Evolutionary conservation across 1,140 invertebrate genomes (phyloP).

Genomic region (Lucilia sericata): DNA sequence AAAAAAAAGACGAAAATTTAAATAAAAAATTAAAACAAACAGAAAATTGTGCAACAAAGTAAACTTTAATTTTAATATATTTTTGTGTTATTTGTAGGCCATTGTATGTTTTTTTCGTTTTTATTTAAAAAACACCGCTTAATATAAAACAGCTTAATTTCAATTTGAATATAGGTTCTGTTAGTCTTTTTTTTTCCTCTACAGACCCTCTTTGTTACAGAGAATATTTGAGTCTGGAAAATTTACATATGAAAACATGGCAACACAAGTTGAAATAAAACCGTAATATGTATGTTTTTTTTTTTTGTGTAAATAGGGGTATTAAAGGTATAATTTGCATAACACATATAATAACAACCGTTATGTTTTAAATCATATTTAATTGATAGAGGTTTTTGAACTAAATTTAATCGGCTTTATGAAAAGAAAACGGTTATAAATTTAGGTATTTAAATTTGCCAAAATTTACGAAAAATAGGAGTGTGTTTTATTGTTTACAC

Average conservation of each 20-base stretch:
- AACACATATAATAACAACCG: neutral
- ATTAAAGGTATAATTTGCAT: neutral
- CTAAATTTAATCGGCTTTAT: neutral
- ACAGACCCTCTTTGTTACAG: neutral
- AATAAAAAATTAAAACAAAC: neutral
- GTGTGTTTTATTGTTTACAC: too few species aligned
- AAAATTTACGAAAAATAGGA: too few species aligned
- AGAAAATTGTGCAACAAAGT: neutral
- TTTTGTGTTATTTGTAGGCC: too few species aligned
- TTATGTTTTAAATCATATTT: neutral
- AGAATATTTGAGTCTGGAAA: neutral
- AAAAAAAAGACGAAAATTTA: neutral
- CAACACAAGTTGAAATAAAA: neutral
- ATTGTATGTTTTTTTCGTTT: neutral
- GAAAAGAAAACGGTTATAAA: too few species aligned
- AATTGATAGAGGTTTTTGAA: neutral
- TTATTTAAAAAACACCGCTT: too few species aligned
- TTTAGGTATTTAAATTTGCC: too few species aligned
- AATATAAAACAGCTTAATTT: neutral
- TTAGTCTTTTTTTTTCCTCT: neutral
- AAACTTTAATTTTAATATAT: neutral
- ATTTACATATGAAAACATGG: slow-evolving; percentile 1
- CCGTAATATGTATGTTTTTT: neutral
- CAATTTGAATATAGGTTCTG: neutral
- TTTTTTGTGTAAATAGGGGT: neutral